phyloP scores from a whole-genome alignment of 2,113 vertebrate species.

The Vulpes lagopus region DNA sequence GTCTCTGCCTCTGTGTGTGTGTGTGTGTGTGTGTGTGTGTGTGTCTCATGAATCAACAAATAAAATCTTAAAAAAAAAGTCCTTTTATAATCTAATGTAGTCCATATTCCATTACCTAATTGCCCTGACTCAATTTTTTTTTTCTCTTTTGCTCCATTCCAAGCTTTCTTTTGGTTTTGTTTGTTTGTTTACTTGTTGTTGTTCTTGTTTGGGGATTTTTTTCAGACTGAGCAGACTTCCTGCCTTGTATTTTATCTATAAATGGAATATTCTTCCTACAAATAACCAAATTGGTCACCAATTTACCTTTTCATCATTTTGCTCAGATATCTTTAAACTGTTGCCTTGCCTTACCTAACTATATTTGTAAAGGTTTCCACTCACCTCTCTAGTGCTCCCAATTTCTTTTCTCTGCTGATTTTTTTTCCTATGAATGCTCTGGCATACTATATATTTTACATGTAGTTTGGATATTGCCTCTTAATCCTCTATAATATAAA shows the following conservation, averaged over 20 bases:
- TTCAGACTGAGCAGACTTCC: neutral
- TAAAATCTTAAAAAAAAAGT: no score
- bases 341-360: neutral
- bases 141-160: neutral
- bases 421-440: neutral
- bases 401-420: neutral
- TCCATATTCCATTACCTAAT: neutral
- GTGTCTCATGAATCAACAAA: no score
- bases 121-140: neutral
- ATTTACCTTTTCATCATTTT: neutral
- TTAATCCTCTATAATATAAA: neutral
- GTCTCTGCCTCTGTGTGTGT: no score
- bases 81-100: neutral
- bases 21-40: no score
- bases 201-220: neutral
- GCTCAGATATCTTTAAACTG: neutral
- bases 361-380: neutral
- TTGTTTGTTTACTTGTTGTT: neutral
- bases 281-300: fast-evolving
- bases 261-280: neutral
- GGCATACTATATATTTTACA: neutral
- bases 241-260: neutral
- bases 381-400: neutral
- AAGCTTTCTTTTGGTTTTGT: neutral
- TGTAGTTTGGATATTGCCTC: neutral